phyloP scores from a whole-genome alignment of 2,888 invertebrate species.

The Congeria kusceri region DNA sequence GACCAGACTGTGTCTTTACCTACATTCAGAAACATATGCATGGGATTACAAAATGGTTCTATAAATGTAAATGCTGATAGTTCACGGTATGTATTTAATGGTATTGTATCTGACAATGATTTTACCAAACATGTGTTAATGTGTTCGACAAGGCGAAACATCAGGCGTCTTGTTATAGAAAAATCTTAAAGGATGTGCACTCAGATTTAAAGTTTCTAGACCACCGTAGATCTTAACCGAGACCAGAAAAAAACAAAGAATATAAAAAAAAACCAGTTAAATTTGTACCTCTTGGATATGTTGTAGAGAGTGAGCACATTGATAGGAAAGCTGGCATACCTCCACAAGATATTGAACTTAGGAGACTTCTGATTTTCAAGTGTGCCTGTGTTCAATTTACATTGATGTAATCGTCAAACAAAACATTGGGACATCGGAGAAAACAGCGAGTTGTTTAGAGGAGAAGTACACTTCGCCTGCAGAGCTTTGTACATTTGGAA shows the following conservation, averaged over 20 bases:
- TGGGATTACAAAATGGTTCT: not conserved
- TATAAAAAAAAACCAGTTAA: not conserved
- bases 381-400: not conserved
- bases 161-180: constrained; percentile 22
- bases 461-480: no score
- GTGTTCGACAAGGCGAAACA: no score
- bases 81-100: no score
- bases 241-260: constrained; percentile 19
- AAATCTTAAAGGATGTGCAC: constrained; percentile 28
- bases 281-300: no score
- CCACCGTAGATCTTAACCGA: constrained; percentile 17
- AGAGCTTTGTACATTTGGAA: no score
- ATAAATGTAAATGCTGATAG: not conserved
- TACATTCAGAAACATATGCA: not conserved
- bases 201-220: constrained; percentile 32
- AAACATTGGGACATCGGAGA: no score
- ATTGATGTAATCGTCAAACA: no score
- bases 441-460: no score
- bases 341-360: not conserved
- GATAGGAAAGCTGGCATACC: not conserved
- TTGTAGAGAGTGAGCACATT: not conserved
- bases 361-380: not conserved
- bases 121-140: no score
- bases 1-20: no score
- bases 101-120: no score